phyloP scores from a whole-genome alignment of 2,113 vertebrate genomes.

The Rhabdomys dilectus region DNA sequence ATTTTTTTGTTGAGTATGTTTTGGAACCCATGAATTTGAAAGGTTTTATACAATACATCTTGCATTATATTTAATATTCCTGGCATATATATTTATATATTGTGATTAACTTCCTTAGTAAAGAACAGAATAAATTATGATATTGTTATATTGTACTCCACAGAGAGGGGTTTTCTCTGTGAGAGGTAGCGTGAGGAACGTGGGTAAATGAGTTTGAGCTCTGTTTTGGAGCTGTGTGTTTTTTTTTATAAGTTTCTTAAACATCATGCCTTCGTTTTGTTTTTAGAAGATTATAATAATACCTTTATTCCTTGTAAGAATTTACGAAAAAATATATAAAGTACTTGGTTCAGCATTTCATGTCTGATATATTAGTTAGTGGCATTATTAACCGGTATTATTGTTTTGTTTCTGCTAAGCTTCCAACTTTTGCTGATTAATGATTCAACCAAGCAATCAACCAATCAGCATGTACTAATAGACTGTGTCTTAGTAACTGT shows the following conservation, averaged over 20 bases:
- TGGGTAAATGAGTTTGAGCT: not conserved
- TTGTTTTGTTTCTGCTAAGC: not conserved
- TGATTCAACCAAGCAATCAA: not conserved
- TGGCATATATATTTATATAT: not conserved
- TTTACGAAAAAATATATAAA: not conserved
- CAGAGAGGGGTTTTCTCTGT: not conserved
- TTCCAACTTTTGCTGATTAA: not conserved
- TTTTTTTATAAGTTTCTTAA: slow-evolving; percentile 44
- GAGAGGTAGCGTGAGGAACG: not conserved
- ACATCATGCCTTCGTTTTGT: not conserved
- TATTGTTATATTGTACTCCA: not conserved
- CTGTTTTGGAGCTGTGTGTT: not conserved
- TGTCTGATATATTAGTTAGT: not conserved
- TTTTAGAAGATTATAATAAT: not conserved
- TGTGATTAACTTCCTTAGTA: not conserved
- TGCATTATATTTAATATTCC: not conserved
- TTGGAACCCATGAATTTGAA: not conserved
- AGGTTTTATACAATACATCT: not conserved
- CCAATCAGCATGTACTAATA: not conserved
- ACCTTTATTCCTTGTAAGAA: not conserved
- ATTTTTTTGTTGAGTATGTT: not conserved
- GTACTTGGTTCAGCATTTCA: not conserved
- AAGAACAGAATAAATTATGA: not conserved
- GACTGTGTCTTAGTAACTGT: not conserved
- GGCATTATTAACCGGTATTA: not conserved